Percentiles rank a stretch among this genome's conserved stretches.
These are phyloP conservation scores for Colinus virginianus DNA, from an alignment of 2,113 vertebrate species.

Conservation along the genomic window DNA sequence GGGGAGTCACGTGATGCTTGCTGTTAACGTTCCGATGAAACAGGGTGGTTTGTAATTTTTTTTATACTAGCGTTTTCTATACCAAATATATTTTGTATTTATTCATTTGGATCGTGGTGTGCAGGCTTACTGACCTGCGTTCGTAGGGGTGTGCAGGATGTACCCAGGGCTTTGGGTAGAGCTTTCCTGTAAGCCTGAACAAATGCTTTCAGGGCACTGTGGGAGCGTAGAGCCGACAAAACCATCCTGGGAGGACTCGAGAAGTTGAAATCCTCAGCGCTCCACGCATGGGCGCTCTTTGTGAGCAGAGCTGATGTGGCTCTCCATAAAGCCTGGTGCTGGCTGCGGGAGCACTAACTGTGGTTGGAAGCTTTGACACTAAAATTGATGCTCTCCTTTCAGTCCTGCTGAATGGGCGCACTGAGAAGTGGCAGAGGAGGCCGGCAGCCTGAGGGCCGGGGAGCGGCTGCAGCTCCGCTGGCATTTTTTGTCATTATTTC, in stretches of 20 bases:
- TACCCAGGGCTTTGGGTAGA: constrained; percentile 30
- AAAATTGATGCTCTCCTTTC: neutral
- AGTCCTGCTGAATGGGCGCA: neutral
- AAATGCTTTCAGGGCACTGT: constrained; percentile 19
- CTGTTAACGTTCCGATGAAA: constrained; percentile 72
- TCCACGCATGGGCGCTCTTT: no score
- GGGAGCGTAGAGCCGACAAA: neutral
- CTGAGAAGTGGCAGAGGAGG: no score
- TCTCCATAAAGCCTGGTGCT: neutral
- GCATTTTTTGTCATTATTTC: neutral
- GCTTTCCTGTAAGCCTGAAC: constrained; percentile 23
- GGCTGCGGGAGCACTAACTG: constrained; percentile 2
- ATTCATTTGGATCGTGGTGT: constrained; percentile 21
- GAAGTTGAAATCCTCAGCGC: neutral
- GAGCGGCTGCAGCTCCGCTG: neutral
- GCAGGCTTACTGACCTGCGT: constrained; percentile 15
- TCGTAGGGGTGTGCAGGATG: constrained; percentile 11
- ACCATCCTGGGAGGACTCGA: neutral
- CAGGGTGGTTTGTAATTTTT: constrained; percentile 75
- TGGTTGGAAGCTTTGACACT: neutral
- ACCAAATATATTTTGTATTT: constrained; percentile 72
- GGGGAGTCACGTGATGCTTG: constrained; percentile 65
- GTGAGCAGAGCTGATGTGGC: no score
- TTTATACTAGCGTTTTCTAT: constrained; percentile 80
- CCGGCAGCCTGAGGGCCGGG: no score